Conservation (phyloP, 2,888 invertebrate genomes). For the Hemistola chrysoprasaria region DNA sequence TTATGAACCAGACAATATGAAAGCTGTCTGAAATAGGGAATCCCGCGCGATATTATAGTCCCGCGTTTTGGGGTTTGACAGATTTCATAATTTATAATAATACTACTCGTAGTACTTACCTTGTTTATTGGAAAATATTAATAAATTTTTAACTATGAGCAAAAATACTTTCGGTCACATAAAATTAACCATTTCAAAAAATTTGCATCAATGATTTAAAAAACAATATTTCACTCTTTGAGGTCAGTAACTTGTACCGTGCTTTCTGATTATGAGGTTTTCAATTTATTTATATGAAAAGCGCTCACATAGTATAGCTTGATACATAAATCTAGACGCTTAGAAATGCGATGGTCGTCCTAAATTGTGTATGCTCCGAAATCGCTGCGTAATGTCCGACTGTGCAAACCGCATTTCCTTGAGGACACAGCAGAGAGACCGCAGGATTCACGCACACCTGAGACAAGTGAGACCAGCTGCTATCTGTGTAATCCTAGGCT, state of each 20-base stretch:
- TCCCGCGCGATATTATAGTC: conserved; percentile 13
- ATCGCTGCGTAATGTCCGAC: conserved; percentile 16
- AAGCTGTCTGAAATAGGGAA: conserved; percentile 14
- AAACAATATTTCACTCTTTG: too few species aligned
- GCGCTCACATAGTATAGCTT: background rate
- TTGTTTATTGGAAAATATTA: too few species aligned
- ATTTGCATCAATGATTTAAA: too few species aligned
- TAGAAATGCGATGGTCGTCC: conserved; percentile 7
- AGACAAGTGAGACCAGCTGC: conserved; percentile 34
- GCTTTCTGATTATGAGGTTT: too few species aligned
- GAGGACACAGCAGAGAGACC: conserved; percentile 29
- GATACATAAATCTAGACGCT: conserved; percentile 4
- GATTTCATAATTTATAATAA: conserved; percentile 3
- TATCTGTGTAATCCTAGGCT: conserved; percentile 37
- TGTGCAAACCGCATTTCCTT: conserved; percentile 18
- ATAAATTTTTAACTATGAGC: too few species aligned
- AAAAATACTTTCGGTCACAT: too few species aligned
- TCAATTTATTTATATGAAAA: too few species aligned
- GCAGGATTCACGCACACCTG: conserved; percentile 38
- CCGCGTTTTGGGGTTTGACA: conserved; percentile 9
- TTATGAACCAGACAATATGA: conserved; percentile 2
- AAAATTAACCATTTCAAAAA: too few species aligned
- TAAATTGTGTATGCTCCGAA: conserved; percentile 13
- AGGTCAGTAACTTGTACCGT: too few species aligned
- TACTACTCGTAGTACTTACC: too few species aligned